These are phyloP conservation scores for Suricata suricatta DNA, from an alignment of 2,113 vertebrate genomes.

Conservation along the genomic window DNA sequence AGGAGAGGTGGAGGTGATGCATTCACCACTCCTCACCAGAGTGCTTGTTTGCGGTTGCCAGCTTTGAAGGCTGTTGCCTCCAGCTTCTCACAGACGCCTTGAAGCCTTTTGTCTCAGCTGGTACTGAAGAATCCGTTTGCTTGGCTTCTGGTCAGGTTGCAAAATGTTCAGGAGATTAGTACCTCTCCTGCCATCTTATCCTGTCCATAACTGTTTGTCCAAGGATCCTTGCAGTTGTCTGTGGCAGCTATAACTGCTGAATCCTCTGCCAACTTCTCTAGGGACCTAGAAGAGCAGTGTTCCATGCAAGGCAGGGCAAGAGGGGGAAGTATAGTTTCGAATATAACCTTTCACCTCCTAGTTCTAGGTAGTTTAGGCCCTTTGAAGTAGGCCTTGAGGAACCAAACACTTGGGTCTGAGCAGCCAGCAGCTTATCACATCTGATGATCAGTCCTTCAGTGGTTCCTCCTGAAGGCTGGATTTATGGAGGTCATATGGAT, in stretches of 20 bases:
- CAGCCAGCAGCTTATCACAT: slow-evolving; percentile 76
- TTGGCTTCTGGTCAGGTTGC: slow-evolving; percentile 65
- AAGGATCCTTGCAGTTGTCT: not conserved
- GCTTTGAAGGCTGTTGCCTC: not conserved
- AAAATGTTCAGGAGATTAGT: slow-evolving; percentile 65
- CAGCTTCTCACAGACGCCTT: not conserved
- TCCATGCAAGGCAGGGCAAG: not conserved
- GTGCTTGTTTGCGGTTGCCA: not conserved
- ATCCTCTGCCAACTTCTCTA: not conserved
- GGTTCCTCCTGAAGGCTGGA: slow-evolving; percentile 70
- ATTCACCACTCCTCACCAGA: not conserved
- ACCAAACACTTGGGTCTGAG: slow-evolving; percentile 74
- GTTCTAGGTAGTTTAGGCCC: slow-evolving; percentile 66
- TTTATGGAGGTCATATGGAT: slow-evolving; percentile 72
- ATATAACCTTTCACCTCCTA: slow-evolving; percentile 61
- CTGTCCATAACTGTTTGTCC: not conserved
- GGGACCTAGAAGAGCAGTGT: slow-evolving; percentile 2
- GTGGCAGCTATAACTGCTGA: not conserved
- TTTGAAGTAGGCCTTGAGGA: slow-evolving; percentile 77
- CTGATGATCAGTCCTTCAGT: slow-evolving; percentile 77
- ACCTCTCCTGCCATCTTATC: slow-evolving; percentile 71
- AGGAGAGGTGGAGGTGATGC: not conserved
- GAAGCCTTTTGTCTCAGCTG: not conserved
- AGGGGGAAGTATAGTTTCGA: slow-evolving; percentile 27
- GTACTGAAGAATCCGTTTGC: slow-evolving; percentile 56